These are phyloP conservation scores for Megatriorchis doriae DNA, from an alignment of 2,113 vertebrate species.

Conservation along the genomic window DNA sequence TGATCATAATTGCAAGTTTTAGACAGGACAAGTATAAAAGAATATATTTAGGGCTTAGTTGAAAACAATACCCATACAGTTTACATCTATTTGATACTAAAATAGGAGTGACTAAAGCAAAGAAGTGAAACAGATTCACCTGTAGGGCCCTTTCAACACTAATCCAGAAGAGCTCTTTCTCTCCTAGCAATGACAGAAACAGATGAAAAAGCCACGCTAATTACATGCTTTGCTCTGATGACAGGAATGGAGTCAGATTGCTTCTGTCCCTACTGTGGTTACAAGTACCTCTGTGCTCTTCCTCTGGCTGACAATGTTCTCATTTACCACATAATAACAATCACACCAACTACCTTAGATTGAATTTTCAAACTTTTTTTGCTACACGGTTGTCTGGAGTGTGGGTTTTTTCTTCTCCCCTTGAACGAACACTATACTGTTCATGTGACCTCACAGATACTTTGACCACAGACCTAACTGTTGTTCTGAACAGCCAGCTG, in stretches of 20 bases:
- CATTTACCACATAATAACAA: neutral
- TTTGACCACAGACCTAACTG: neutral
- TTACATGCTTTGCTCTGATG: neutral
- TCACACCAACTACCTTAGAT: neutral
- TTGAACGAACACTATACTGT: rapidly evolving
- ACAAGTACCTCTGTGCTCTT: neutral
- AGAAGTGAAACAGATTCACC: neutral
- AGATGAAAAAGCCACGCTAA: neutral
- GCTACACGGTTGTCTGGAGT: neutral
- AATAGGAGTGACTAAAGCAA: neutral
- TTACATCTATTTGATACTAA: neutral
- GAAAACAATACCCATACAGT: neutral
- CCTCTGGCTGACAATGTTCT: neutral
- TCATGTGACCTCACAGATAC: neutral
- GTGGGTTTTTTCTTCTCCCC: neutral
- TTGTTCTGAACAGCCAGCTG: neutral
- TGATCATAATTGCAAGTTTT: neutral
- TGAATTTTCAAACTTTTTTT: neutral
- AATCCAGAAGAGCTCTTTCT: neutral
- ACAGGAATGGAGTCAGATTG: neutral
- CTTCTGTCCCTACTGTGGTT: neutral
- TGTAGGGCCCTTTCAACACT: neutral
- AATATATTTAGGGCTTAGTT: neutral
- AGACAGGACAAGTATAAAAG: neutral
- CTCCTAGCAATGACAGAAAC: neutral